Percentiles rank a stretch among this genome's conserved stretches.
phyloP scores from a whole-genome alignment of 2,113 vertebrate species.

The Pycnonotus jocosus region DNA sequence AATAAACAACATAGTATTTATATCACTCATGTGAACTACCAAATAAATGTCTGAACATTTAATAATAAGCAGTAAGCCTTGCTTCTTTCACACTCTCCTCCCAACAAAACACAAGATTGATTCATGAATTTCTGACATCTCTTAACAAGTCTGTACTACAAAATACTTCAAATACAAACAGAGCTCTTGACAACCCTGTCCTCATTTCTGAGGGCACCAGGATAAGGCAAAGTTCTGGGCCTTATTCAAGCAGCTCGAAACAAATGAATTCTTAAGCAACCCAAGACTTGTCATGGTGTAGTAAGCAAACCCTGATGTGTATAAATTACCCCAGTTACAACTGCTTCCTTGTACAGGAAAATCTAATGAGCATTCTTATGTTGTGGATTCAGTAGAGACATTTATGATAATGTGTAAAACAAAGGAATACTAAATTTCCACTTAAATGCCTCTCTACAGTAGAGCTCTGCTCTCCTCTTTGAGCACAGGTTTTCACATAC shows the following conservation, averaged over 20 bases:
- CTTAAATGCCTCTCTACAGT: not conserved
- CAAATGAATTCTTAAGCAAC: not conserved
- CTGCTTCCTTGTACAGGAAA: not conserved
- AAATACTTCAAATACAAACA: not conserved
- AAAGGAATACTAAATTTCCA: not conserved
- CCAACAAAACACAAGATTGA: not conserved
- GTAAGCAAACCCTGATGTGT: not conserved
- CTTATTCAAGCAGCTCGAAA: not conserved
- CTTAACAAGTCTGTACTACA: not conserved
- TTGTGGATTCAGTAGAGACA: not conserved
- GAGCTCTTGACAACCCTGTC: not conserved
- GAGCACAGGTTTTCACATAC: not conserved
- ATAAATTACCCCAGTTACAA: not conserved
- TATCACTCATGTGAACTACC: not conserved
- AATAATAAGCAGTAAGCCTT: not conserved
- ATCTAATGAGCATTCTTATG: not conserved
- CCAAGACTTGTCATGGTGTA: accelerated
- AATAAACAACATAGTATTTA: not conserved
- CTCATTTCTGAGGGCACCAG: not conserved
- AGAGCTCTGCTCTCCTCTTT: not conserved
- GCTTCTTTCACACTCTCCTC: not conserved
- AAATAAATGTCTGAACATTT: not conserved
- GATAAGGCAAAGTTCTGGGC: not conserved
- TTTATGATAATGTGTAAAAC: not conserved
- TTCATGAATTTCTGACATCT: not conserved